Base-by-base conservation (phyloP, 1,140 invertebrate genomes). In the Ips typographus region DNA sequence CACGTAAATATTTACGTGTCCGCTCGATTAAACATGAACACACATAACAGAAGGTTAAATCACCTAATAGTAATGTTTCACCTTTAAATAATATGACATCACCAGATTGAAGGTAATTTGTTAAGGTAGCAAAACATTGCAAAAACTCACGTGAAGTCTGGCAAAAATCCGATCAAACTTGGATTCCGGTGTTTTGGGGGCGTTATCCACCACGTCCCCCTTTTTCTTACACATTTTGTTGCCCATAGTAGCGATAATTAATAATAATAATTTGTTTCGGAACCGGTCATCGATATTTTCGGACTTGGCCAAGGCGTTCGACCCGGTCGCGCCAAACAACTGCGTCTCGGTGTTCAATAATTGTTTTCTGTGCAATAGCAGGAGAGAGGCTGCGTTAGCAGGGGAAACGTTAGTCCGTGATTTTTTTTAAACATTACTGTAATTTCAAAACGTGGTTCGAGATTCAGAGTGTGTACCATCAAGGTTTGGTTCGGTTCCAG, bases 241-340 rank as follows among this genome's bases (percentile, higher is more conserved):
- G 57, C 57, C 57, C 57, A 59, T 59, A 7, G 40, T 59, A 6
- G 38, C 38, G 38, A 41, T 6, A 40, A 59, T 5, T 5, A 59
- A 41, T 40, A 59, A 42, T 59, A 41, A 8, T 7, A 2, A 1
- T 47, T 47, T 47, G 37, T 37, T 8, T 42, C 6, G 8, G 57
- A 8, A 8, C 8, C 40, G 57, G 39, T 59, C 57, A 59, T n/a
- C 4, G 57, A 39, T 59, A 59, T 59, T 59, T 59, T 59, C 38
- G 57, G 57, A 59, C 38, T 37, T 59, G 7, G 57, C 40, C n/a
- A 59, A 59, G 39, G 57, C 57, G 37, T 59, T 59, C 57, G 57
- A 59, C 37, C 6, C 7, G 37, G 37, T 56, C 53, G 53, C 47
- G 22, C 47, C 47, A 49, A 49, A 49, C 47, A 49, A 49, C 47